Conservation (phyloP, 2,888 invertebrate genomes). For the Xestia xanthographa region DNA sequence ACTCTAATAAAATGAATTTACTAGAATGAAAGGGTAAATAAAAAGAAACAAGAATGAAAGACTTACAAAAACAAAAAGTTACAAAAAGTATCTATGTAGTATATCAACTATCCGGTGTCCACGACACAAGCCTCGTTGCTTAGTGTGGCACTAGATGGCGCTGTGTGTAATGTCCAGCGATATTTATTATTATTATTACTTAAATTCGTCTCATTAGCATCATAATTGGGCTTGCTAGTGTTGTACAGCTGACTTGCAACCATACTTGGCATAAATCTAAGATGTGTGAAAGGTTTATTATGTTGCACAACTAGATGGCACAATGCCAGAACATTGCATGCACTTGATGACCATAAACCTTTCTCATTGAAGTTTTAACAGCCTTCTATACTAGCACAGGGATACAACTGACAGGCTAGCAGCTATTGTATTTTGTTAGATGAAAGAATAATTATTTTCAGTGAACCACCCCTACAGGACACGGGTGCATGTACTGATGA, state of each 20-base stretch:
- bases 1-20: too few species aligned
- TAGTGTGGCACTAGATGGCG: too few species aligned
- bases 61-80: too few species aligned
- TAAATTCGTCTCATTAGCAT: not conserved
- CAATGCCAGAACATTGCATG: slow-evolving; percentile 30
- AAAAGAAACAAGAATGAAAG: not conserved
- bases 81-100: too few species aligned
- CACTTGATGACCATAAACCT: slow-evolving; percentile 5
- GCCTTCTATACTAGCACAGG: not conserved
- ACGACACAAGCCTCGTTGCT: too few species aligned
- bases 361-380: slow-evolving; percentile 12
- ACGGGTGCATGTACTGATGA: not conserved
- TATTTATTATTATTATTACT: too few species aligned
- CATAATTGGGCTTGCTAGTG: not conserved
- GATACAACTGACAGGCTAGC: not conserved
- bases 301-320: slow-evolving; percentile 46
- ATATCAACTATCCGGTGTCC: too few species aligned
- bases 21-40: not conserved
- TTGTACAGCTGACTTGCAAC: not conserved
- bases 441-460: not conserved
- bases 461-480: not conserved
- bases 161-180: too few species aligned
- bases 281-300: slow-evolving; percentile 27
- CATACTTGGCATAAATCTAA: slow-evolving; percentile 30
- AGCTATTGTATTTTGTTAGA: not conserved